Conservation (phyloP, 2,888 invertebrate species). For the Archips crataeganus region DNA sequence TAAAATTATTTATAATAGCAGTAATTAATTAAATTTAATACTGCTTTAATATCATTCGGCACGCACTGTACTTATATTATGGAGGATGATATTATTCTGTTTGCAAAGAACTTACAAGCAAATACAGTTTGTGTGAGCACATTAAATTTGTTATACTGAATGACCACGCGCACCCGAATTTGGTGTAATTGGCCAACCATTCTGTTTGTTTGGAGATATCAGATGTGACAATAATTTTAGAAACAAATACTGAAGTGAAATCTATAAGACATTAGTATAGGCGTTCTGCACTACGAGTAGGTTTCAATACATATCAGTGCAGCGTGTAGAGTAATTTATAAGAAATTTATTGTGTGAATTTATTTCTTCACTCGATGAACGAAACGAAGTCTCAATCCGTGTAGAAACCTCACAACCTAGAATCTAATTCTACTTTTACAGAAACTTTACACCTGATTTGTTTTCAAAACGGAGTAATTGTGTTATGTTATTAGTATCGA, state of each 20-base stretch:
- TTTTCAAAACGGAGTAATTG: not conserved
- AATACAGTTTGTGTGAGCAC: conserved; percentile 1
- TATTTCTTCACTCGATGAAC: conserved; percentile 22
- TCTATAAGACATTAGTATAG: not conserved
- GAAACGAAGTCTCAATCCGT: no score
- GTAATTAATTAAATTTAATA: conserved; percentile 35
- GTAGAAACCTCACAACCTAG: no score
- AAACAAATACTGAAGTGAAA: not conserved
- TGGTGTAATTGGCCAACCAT: conserved; percentile 14
- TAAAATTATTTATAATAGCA: conserved; percentile 24
- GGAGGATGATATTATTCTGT: not conserved
- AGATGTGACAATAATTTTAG: conserved; percentile 18
- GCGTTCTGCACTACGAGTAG: not conserved
- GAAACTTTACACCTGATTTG: not conserved
- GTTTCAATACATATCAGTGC: conserved; percentile 9
- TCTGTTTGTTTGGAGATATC: conserved; percentile 21
- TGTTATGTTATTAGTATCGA: not conserved
- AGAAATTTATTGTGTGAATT: conserved; percentile 23
- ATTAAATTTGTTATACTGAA: conserved; percentile 13
- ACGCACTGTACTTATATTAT: conserved; percentile 28
- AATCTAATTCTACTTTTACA: not conserved
- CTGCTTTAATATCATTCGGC: conserved; percentile 22
- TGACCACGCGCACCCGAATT: conserved; percentile 8
- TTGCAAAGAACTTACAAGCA: conserved; percentile 1
- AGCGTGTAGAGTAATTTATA: conserved; percentile 25